Percentiles rank a stretch among this genome's conserved stretches.
These are phyloP conservation scores for Chouioia cunea DNA, from an alignment of 2,888 invertebrate species.

Conservation along the genomic window DNA sequence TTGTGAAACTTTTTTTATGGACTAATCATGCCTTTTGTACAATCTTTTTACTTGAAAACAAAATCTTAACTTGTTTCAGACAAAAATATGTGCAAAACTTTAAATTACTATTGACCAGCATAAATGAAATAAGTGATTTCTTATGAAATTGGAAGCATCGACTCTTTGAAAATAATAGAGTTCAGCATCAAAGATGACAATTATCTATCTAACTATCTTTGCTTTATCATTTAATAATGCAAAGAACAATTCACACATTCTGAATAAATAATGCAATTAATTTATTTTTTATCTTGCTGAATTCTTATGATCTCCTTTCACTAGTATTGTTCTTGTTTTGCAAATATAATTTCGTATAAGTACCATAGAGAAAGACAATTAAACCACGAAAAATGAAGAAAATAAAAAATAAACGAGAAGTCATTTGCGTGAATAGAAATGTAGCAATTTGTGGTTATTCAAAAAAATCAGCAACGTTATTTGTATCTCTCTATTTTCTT, in stretches of 20 bases:
- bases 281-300: conserved; percentile 23
- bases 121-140: conserved; percentile 39
- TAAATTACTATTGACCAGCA: conserved; percentile 39
- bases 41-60: too few relatives aligned
- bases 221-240: conserved; percentile 32
- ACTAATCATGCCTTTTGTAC: neutral
- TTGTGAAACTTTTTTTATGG: conserved; percentile 27
- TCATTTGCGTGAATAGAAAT: conserved; percentile 12
- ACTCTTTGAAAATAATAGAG: conserved; percentile 37
- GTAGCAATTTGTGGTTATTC: conserved; percentile 5
- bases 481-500: conserved; percentile 49
- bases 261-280: conserved; percentile 38
- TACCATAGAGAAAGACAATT: conserved; percentile 24
- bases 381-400: conserved; percentile 11
- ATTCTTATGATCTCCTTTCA: conserved; percentile 43
- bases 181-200: conserved; percentile 42
- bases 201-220: conserved; percentile 47
- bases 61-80: conserved; percentile 17
- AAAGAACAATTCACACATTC: conserved; percentile 40
- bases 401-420: conserved; percentile 16
- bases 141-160: conserved; percentile 44
- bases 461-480: conserved; percentile 44
- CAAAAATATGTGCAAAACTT: conserved; percentile 45
- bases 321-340: conserved; percentile 36
- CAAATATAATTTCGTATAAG: conserved; percentile 22